A percentile compares a stretch with the other conserved stretches of the same genome.
Evolutionary conservation across 1,140 invertebrate genomes (phyloP).

Genomic region (Wiebesia pumilae): DNA sequence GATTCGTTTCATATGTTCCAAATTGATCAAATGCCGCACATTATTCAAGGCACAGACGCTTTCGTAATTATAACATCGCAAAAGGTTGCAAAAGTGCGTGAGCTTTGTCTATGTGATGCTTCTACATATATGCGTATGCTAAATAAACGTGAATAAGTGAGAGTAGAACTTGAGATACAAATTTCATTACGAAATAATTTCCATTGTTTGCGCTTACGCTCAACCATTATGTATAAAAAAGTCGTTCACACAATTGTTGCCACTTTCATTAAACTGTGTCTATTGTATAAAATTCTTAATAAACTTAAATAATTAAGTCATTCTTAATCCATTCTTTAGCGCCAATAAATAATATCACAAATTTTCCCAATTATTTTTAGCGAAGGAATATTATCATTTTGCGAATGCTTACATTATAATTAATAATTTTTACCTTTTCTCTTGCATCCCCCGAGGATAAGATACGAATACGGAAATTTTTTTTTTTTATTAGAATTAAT

Average conservation of each 20-base stretch:
- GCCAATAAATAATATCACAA: neutral
- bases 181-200: slow-evolving; percentile 27
- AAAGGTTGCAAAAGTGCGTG: slow-evolving; percentile 20
- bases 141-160: slow-evolving; percentile 8
- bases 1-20: neutral
- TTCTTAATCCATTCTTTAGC: neutral
- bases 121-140: neutral
- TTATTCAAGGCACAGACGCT: neutral
- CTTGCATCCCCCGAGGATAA: neutral
- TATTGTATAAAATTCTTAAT: slow-evolving; percentile 26
- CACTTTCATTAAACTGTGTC: slow-evolving; percentile 14
- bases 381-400: neutral
- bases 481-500: neutral
- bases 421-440: neutral
- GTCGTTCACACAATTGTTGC: neutral
- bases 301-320: neutral
- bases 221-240: neutral
- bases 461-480: neutral
- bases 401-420: neutral
- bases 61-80: neutral
- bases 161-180: neutral
- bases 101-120: neutral
- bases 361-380: neutral
- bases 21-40: neutral
- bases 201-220: slow-evolving; percentile 6